These are phyloP conservation scores for Anas platyrhynchos DNA, from an alignment of 2,113 vertebrate genomes.

Conservation along the genomic window DNA sequence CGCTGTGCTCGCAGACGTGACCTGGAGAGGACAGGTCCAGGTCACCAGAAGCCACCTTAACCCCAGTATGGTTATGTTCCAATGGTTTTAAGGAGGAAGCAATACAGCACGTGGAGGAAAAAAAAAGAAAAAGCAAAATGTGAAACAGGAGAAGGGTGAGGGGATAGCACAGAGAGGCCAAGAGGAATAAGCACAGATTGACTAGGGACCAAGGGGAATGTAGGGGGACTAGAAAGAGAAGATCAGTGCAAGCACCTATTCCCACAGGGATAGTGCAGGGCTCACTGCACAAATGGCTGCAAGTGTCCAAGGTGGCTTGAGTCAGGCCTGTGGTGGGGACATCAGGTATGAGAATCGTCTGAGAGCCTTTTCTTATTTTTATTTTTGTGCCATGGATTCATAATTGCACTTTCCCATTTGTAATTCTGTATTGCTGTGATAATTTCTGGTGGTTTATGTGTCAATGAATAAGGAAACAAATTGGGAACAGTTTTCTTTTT, in stretches of 20 bases:
- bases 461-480: not conserved
- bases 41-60: not conserved
- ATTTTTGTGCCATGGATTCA: accelerated
- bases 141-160: not conserved
- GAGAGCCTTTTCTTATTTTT: not conserved
- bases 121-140: not conserved
- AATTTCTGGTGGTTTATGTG: not conserved
- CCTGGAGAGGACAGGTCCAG: not conserved
- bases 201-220: not conserved
- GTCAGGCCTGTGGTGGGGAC: not conserved
- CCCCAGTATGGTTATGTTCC: not conserved
- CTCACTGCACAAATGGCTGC: not conserved
- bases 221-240: not conserved
- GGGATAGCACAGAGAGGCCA: not conserved
- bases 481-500: not conserved
- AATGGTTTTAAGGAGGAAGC: not conserved
- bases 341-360: not conserved
- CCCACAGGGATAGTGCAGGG: accelerated
- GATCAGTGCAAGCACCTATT: accelerated
- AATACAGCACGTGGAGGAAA: not conserved
- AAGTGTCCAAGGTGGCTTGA: not conserved
- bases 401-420: not conserved
- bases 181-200: not conserved
- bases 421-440: not conserved
- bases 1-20: accelerated